These are phyloP conservation scores for Liposcelis brunnea DNA, from an alignment of 2,888 invertebrate species.

Conservation along the genomic window DNA sequence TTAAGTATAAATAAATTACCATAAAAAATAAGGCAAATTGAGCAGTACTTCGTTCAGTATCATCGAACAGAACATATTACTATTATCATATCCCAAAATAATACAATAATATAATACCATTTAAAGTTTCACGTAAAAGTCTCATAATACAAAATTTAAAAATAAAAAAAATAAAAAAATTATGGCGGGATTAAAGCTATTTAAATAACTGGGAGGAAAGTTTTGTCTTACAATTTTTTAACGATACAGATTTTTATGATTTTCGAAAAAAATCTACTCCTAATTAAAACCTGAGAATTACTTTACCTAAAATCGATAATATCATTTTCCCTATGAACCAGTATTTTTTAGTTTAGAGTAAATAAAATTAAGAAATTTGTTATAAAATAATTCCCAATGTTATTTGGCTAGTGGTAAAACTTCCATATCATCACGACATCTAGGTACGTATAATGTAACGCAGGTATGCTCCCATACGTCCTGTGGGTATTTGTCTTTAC, in stretches of 20 bases:
- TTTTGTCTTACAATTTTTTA: background rate
- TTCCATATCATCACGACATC: slow-evolving; percentile 33
- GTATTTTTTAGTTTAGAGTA: background rate
- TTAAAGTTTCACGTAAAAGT: background rate
- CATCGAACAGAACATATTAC: too few relatives aligned
- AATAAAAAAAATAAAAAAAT: background rate
- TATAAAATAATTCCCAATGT: too few relatives aligned
- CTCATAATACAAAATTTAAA: background rate
- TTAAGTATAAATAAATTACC: too few relatives aligned
- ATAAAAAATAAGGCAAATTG: too few relatives aligned
- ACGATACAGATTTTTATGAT: background rate
- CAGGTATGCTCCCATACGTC: slow-evolving; percentile 56
- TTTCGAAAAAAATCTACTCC: background rate
- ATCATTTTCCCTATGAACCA: background rate
- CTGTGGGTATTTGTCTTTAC: slow-evolving; percentile 42
- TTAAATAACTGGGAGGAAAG: background rate
- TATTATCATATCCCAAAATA: background rate
- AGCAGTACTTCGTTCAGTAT: too few relatives aligned
- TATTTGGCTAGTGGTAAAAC: slow-evolving; percentile 20
- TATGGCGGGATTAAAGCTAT: background rate
- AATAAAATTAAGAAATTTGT: background rate
- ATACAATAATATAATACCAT: background rate
- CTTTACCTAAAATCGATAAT: background rate
- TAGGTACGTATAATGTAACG: slow-evolving; percentile 47
- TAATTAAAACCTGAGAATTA: background rate